A percentile compares a stretch with the other conserved stretches of the same genome.
Evolutionary conservation across 2,797 vertebrate species (phyloP).

Genomic region (Poeciliopsis presidionis): DNA sequence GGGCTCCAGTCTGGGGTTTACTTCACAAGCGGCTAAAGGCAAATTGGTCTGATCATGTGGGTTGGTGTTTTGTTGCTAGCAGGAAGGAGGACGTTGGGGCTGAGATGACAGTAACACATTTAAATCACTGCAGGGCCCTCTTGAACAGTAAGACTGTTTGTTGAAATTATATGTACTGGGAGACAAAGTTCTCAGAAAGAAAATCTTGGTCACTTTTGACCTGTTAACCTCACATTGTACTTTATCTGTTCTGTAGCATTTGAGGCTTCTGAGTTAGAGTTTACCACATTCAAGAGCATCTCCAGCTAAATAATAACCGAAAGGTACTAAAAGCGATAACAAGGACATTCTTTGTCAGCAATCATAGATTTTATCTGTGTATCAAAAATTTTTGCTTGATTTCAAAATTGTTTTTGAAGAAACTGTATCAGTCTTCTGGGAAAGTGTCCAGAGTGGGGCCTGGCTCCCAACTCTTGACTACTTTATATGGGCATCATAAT

Average conservation of each 20-base stretch:
- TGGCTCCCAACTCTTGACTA: background rate
- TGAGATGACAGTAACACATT: constrained; percentile 19
- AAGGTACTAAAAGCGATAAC: too few relatives aligned
- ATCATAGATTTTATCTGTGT: too few relatives aligned
- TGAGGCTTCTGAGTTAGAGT: background rate
- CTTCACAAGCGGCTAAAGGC: constrained; percentile 44
- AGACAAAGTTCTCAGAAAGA: background rate
- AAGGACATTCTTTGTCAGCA: too few relatives aligned
- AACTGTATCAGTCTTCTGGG: background rate
- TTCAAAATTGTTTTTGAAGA: background rate
- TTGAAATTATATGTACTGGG: background rate
- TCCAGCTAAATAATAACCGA: too few relatives aligned
- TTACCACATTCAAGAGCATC: background rate
- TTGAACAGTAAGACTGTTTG: constrained; percentile 3
- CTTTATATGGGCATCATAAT: background rate
- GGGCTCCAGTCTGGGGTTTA: constrained; percentile 41
- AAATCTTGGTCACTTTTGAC: background rate
- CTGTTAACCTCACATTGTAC: background rate
- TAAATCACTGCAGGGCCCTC: constrained; percentile 12
- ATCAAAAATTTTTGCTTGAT: background rate
- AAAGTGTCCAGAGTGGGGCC: background rate
- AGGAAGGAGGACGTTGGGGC: background rate
- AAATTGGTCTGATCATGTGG: constrained; percentile 56
- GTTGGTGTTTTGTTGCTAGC: constrained; percentile 18
- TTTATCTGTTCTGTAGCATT: background rate